Conservation (phyloP, 2,888 invertebrate genomes). For the Hedya salicella region DNA sequence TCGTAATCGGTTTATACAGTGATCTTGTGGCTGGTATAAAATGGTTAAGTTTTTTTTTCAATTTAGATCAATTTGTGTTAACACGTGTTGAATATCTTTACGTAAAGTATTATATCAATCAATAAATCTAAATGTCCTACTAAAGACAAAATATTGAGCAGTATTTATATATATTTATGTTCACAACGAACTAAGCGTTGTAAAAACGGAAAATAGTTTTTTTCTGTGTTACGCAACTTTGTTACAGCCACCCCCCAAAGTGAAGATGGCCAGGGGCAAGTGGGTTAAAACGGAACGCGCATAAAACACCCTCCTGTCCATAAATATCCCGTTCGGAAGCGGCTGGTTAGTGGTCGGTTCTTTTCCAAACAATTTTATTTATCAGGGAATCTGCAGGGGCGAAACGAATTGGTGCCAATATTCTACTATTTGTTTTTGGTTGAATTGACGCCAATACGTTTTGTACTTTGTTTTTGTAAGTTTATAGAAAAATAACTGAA, state of each 20-base stretch:
- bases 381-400: slow-evolving; percentile 68
- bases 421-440: slow-evolving; percentile 22
- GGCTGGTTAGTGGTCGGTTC: slow-evolving; percentile 82
- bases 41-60: no score
- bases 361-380: slow-evolving; percentile 76
- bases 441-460: not conserved
- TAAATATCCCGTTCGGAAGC: slow-evolving; percentile 83
- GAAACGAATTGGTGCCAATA: slow-evolving; percentile 44
- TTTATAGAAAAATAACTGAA: no score
- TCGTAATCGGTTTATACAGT: no score
- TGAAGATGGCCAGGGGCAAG: slow-evolving; percentile 81
- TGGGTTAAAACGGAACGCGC: slow-evolving; percentile 81
- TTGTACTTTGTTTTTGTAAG: no score
- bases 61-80: no score
- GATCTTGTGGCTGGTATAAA: no score
- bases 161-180: no score
- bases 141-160: no score
- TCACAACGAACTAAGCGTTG: no score
- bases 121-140: no score
- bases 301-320: slow-evolving; percentile 83
- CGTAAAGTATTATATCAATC: no score
- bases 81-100: no score
- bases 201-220: not conserved
- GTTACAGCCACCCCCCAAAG: slow-evolving; percentile 62
- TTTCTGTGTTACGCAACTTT: slow-evolving; percentile 54